Evolutionary conservation across 2,797 vertebrate species (phyloP).

Genomic region (Otolemur crassicaudatus): DNA sequence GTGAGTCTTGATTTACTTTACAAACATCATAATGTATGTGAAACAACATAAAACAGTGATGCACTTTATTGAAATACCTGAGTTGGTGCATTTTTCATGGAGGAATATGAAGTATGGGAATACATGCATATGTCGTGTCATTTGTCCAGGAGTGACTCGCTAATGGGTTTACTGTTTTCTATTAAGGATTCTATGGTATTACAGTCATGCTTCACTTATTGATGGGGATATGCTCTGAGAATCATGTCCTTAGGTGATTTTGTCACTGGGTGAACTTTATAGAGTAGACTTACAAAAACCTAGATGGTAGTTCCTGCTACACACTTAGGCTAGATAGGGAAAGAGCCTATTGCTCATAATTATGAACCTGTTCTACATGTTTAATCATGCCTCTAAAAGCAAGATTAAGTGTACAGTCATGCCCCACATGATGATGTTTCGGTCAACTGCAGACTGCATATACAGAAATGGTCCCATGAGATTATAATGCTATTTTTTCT

Average conservation of each 20-base stretch:
- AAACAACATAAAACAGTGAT: background rate
- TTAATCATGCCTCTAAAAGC: too few relatives aligned
- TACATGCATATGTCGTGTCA: background rate
- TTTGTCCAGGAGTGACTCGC: background rate
- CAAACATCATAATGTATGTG: background rate
- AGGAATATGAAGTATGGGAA: background rate
- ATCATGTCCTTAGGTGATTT: background rate
- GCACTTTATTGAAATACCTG: background rate
- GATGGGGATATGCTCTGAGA: background rate
- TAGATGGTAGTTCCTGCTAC: background rate
- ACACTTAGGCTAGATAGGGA: background rate
- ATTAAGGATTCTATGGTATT: background rate
- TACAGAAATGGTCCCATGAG: too few relatives aligned
- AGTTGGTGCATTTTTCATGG: background rate
- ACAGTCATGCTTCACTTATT: background rate
- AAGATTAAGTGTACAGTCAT: too few relatives aligned
- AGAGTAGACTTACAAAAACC: background rate
- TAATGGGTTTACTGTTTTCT: background rate
- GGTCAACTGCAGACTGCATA: too few relatives aligned
- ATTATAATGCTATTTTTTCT: too few relatives aligned
- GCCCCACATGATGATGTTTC: too few relatives aligned
- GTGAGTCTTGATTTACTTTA: background rate
- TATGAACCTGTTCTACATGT: background rate
- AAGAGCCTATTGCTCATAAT: too few relatives aligned
- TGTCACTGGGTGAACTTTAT: background rate